Percentiles rank a stretch among this genome's conserved stretches.
Evolutionary conservation across 1,140 invertebrate genomes (phyloP).

Genomic region (Pantala flavescens): DNA sequence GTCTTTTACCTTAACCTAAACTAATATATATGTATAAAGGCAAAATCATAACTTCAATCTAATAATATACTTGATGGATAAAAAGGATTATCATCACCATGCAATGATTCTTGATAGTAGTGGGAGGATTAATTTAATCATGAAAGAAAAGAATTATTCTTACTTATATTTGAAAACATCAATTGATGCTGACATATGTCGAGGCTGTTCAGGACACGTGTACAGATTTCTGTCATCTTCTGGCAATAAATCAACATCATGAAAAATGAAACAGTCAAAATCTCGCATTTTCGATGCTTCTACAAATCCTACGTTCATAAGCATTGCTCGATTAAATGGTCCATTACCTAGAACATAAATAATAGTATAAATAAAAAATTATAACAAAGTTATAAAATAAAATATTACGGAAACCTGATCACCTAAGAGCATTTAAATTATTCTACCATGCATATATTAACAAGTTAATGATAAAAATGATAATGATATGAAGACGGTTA

Average conservation of each 20-base stretch:
- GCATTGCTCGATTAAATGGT: constrained; percentile 80
- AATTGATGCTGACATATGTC: constrained; percentile 91
- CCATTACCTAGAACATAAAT: constrained; percentile 40
- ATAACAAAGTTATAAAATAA: constrained; percentile 11
- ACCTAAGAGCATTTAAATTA: constrained; percentile 13
- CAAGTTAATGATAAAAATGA: too few species aligned
- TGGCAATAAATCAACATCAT: constrained; percentile 89
- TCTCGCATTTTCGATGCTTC: constrained; percentile 67
- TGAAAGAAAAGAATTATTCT: constrained; percentile 19
- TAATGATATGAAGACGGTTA: too few species aligned
- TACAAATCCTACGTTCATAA: constrained; percentile 91
- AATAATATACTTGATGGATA: too few species aligned
- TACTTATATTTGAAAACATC: constrained; percentile 81
- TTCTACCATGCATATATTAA: too few species aligned
- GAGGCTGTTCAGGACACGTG: constrained; percentile 76
- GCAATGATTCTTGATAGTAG: too few species aligned
- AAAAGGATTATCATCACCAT: too few species aligned
- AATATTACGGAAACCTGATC: background rate
- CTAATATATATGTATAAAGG: too few species aligned
- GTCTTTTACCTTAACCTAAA: too few species aligned
- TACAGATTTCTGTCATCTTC: constrained; percentile 89
- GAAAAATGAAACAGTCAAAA: constrained; percentile 89
- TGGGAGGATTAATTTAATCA: too few species aligned
- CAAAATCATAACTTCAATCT: too few species aligned
- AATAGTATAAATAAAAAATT: constrained; percentile 16